Conservation (phyloP, 2,113 vertebrate species). For the Casuarius casuarius region DNA sequence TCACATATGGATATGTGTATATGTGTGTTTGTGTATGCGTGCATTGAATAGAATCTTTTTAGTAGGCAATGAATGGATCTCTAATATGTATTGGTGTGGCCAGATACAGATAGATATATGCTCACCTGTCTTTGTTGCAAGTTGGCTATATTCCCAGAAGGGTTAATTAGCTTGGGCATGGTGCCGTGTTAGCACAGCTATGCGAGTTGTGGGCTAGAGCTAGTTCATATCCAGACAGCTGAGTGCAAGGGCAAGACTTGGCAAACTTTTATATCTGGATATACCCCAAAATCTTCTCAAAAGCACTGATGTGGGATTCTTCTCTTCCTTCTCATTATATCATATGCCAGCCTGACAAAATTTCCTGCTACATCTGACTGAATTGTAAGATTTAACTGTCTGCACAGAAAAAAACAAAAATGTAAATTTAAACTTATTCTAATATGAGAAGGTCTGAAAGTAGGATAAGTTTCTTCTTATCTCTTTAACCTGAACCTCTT, state of each 20-base stretch:
- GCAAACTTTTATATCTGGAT: neutral
- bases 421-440: neutral
- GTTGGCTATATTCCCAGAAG: neutral
- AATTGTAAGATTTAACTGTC: neutral
- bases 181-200: neutral
- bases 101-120: neutral
- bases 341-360: neutral
- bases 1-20: fast-evolving
- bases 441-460: neutral
- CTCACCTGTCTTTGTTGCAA: slow-evolving; percentile 8
- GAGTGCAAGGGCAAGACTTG: neutral
- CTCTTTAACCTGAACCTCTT: neutral
- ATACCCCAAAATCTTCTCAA: neutral
- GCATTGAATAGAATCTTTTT: neutral
- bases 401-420: fast-evolving
- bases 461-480: neutral
- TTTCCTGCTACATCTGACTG: neutral
- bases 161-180: neutral
- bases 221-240: neutral
- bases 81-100: neutral
- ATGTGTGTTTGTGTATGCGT: fast-evolving
- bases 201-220: neutral
- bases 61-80: neutral
- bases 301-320: neutral
- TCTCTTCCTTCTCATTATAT: neutral